Evolutionary conservation across 1,140 invertebrate genomes (phyloP).

Genomic region (Calephelis nemesis): DNA sequence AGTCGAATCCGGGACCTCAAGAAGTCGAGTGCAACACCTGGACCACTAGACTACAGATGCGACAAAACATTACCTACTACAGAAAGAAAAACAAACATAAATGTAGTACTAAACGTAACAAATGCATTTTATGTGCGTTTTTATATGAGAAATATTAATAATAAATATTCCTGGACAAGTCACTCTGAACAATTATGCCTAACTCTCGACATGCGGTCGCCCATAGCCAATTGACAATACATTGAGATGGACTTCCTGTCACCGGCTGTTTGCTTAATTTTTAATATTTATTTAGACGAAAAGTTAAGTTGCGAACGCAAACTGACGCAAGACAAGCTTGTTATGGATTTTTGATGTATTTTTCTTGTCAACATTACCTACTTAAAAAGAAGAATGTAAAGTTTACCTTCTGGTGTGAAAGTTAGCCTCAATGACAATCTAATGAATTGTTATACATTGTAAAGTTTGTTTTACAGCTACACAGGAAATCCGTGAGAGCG

Average conservation of each 20-base stretch:
- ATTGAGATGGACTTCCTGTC: slow-evolving; percentile 51
- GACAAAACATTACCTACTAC: too few relatives aligned
- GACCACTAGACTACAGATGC: too few relatives aligned
- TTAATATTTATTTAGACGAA: slow-evolving; percentile 56
- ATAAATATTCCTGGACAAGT: too few relatives aligned
- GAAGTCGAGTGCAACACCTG: too few relatives aligned
- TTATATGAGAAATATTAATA: too few relatives aligned
- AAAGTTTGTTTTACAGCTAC: not conserved
- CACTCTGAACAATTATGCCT: not conserved
- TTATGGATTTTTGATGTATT: slow-evolving; percentile 43
- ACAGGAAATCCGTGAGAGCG: too few relatives aligned
- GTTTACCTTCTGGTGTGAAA: not conserved
- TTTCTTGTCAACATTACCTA: slow-evolving; percentile 41
- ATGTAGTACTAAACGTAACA: too few relatives aligned
- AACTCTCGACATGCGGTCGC: not conserved
- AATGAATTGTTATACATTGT: slow-evolving; percentile 8
- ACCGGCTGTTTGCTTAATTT: slow-evolving; percentile 61
- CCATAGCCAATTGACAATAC: not conserved
- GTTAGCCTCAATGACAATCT: not conserved
- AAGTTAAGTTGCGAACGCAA: slow-evolving; percentile 44
- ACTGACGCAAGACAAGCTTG: slow-evolving; percentile 57
- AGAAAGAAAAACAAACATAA: too few relatives aligned
- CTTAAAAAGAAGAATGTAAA: slow-evolving; percentile 21
- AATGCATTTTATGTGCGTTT: too few relatives aligned
- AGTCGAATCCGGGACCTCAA: too few relatives aligned